phyloP scores from a whole-genome alignment of 2,888 invertebrate species.

The Ptycholaimellus sp. region DNA sequence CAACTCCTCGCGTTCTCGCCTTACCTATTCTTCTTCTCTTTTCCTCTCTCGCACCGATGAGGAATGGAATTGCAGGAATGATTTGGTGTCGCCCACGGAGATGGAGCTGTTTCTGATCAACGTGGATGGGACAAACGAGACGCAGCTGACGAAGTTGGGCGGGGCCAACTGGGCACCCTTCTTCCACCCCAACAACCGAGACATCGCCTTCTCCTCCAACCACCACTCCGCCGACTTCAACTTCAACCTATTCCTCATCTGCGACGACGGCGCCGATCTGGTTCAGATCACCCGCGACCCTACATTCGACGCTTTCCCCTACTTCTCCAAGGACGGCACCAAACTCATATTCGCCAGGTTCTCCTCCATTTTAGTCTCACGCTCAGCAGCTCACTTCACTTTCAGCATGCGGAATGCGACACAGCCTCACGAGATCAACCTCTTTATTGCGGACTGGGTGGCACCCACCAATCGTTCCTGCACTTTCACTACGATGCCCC shows the following conservation, averaged over 20 bases:
- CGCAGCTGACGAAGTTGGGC: conserved; percentile 16
- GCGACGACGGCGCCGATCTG: conserved; percentile 16
- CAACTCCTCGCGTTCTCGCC: conserved; percentile 7
- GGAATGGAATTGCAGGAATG: too few species aligned
- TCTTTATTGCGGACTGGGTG: conserved; percentile 5
- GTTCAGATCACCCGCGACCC: conserved; percentile 5
- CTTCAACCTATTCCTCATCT: conserved; percentile 15
- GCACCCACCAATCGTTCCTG: too few species aligned
- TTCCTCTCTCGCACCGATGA: too few species aligned
- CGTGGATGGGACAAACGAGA: conserved; percentile 13
- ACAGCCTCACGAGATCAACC: neutral
- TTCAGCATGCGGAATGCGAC: neutral
- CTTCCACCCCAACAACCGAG: conserved; percentile 15
- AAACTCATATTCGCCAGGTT: conserved; percentile 2
- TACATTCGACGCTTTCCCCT: conserved; percentile 5
- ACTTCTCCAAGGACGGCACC: conserved; percentile 3
- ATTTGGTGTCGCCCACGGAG: conserved; percentile 16
- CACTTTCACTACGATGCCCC: too few species aligned
- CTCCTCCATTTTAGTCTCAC: too few species aligned
- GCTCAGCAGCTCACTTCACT: too few species aligned
- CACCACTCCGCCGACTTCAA: conserved; percentile 12
- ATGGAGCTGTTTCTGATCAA: conserved; percentile 20
- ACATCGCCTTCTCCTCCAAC: conserved; percentile 11
- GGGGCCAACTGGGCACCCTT: conserved; percentile 22
- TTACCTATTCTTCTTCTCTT: conserved; percentile 2